Evolutionary conservation across 37 sponge, comb jelly and placozoan species (phyloP).

Genomic region (Dysidea cf. avara): DNA sequence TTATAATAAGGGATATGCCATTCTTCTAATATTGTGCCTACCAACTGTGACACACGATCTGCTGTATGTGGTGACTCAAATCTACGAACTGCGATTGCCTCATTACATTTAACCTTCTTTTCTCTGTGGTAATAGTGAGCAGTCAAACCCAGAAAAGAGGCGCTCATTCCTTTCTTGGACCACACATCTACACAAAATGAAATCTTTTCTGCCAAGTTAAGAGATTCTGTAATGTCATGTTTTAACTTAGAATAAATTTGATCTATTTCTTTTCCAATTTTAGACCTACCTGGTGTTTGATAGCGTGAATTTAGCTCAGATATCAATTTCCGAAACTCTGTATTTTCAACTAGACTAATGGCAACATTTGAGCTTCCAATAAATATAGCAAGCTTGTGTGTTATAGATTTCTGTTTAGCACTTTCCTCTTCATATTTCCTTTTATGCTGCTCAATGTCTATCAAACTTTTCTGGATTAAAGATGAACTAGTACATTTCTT

Average conservation of each 20-base stretch:
- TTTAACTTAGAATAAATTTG: constrained; percentile 9
- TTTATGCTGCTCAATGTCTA: too few relatives aligned
- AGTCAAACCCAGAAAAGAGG: constrained; percentile 25
- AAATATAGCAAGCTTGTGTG: constrained; percentile 13
- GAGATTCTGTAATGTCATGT: not conserved
- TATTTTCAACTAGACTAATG: constrained; percentile 9
- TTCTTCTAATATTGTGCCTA: constrained; percentile 7
- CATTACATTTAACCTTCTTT: not conserved
- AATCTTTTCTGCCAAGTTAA: constrained; percentile 1
- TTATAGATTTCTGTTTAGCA: constrained; percentile 7
- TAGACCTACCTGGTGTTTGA: too few relatives aligned
- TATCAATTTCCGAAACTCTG: constrained; percentile 8
- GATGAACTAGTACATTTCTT: not conserved
- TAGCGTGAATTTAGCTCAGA: too few relatives aligned
- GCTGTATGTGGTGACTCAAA: constrained; percentile 13
- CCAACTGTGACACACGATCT: not conserved
- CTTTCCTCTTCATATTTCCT: not conserved
- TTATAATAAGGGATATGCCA: constrained; percentile 19
- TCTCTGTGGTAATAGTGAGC: constrained; percentile 15
- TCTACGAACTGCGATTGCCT: constrained; percentile 17
- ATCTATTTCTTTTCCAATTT: constrained; percentile 16
- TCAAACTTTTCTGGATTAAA: not conserved
- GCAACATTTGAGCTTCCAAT: constrained; percentile 14
- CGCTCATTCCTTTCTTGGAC: constrained; percentile 22
- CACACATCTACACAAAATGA: constrained; percentile 26